Conservation (phyloP, 2,888 invertebrate genomes). For the Melinaea marsaeus region DNA sequence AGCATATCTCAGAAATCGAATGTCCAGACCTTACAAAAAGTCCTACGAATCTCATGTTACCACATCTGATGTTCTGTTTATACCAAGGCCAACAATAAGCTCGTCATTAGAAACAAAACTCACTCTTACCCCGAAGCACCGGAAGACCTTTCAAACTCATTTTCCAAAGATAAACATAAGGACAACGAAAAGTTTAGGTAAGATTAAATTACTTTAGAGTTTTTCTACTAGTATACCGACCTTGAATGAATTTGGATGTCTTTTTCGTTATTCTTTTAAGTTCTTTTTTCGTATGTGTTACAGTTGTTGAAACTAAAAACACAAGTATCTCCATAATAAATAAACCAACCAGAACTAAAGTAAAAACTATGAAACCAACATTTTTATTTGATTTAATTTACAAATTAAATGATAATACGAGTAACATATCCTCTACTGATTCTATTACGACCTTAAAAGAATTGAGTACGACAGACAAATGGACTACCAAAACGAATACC, state of each 20-base stretch:
- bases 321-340: too few species aligned
- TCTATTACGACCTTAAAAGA: too few species aligned
- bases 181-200: slow-evolving; percentile 15
- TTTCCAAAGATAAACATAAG: slow-evolving; percentile 25
- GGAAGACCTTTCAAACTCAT: slow-evolving; percentile 27
- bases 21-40: background rate
- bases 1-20: background rate
- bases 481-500: background rate
- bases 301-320: too few species aligned
- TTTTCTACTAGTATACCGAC: background rate
- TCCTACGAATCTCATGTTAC: background rate
- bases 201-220: background rate
- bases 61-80: background rate
- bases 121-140: slow-evolving; percentile 5
- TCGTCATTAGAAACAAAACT: background rate
- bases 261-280: too few species aligned
- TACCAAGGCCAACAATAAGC: background rate
- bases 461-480: background rate
- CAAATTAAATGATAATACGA: background rate
- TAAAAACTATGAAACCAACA: too few species aligned
- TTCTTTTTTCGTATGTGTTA: too few species aligned
- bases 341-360: too few species aligned
- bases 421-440: too few species aligned
- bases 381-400: too few species aligned
- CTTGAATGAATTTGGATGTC: too few species aligned